Percentiles rank a stretch among this genome's conserved stretches.
These are phyloP conservation scores for Glaucopsyche alexis DNA, from an alignment of 2,888 invertebrate genomes.

Conservation along the genomic window DNA sequence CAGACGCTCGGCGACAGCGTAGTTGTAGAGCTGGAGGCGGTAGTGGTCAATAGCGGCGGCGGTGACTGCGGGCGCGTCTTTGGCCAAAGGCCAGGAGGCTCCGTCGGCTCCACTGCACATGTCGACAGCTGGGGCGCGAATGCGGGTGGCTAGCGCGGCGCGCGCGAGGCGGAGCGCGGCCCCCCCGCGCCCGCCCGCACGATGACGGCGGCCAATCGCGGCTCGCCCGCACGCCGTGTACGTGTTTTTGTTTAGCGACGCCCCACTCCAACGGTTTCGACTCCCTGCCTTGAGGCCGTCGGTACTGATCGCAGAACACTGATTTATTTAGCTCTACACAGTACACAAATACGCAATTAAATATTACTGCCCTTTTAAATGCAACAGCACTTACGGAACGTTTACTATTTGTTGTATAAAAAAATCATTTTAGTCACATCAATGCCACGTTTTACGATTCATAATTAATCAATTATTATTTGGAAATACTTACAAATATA, in stretches of 20 bases:
- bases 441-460: no score
- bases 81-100: slow-evolving; percentile 72
- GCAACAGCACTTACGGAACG: no score
- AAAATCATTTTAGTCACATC: no score
- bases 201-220: slow-evolving; percentile 64
- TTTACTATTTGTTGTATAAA: no score
- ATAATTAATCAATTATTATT: no score
- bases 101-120: slow-evolving; percentile 79
- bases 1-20: slow-evolving; percentile 90
- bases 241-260: slow-evolving; percentile 80
- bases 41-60: slow-evolving; percentile 88
- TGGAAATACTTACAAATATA: no score
- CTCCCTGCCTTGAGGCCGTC: slow-evolving; percentile 67
- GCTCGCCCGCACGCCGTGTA: slow-evolving; percentile 64
- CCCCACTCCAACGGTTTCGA: slow-evolving; percentile 73
- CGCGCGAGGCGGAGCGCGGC: slow-evolving; percentile 44
- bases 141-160: slow-evolving; percentile 43
- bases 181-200: slow-evolving; percentile 50
- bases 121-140: slow-evolving; percentile 64
- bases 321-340: slow-evolving; percentile 32
- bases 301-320: slow-evolving; percentile 58
- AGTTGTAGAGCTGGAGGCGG: slow-evolving; percentile 91
- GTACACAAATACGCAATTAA: not conserved
- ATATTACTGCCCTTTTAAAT: not conserved
- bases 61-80: slow-evolving; percentile 72